Evolutionary conservation across 2,113 vertebrate genomes (phyloP).

Genomic region (Prunella himalayana): DNA sequence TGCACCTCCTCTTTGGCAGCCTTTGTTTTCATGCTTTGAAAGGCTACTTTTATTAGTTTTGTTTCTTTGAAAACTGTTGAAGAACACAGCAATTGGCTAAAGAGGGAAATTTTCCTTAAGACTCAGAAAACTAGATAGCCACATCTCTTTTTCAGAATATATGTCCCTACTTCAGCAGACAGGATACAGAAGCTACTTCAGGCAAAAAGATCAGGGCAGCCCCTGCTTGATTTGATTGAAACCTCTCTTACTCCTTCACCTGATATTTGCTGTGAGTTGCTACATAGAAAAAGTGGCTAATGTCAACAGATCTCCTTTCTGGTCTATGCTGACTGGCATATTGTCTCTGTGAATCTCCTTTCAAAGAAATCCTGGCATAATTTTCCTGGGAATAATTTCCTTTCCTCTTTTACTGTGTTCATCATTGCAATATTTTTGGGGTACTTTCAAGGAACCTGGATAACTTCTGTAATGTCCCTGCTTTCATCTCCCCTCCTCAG

Average conservation of each 20-base stretch:
- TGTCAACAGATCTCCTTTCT: not conserved
- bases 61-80: accelerated
- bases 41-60: not conserved
- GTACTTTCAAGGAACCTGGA: not conserved
- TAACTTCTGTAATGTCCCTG: not conserved
- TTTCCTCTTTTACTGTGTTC: not conserved
- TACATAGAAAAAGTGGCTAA: accelerated
- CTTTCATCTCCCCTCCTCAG: not conserved
- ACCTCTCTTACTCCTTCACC: not conserved
- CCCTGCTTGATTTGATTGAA: not conserved
- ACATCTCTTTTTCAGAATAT: not conserved
- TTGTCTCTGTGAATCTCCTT: not conserved
- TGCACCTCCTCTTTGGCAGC: not conserved
- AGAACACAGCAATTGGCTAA: not conserved
- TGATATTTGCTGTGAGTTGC: too few species aligned
- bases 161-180: not conserved
- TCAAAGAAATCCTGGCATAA: not conserved
- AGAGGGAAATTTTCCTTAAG: not conserved
- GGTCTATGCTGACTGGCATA: not conserved
- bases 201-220: not conserved
- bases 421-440: not conserved
- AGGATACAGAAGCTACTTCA: not conserved
- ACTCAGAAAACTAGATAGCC: not conserved
- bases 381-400: not conserved
- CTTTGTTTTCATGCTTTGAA: not conserved